Evolutionary conservation across 1,140 invertebrate species (phyloP).

Genomic region (Tetramorium alpestre): DNA sequence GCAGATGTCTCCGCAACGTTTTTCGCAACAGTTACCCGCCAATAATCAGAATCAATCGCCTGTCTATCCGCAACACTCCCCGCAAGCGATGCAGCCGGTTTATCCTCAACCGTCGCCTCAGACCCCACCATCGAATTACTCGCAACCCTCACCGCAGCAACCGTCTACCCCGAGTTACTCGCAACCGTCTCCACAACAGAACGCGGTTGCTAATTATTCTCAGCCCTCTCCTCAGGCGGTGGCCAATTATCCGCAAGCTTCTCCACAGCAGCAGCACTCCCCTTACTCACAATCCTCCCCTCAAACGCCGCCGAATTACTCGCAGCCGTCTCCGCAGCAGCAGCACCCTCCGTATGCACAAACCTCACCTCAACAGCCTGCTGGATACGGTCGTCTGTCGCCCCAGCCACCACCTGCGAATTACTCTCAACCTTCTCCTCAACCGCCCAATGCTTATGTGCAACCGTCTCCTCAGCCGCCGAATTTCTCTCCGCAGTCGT

Average conservation of each 20-base stretch:
- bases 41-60: conserved; percentile 69
- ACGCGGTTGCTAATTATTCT: conserved; percentile 71
- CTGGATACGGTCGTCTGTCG: conserved; percentile 79
- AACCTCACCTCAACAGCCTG: conserved; percentile 77
- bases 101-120: conserved; percentile 77
- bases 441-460: conserved; percentile 72
- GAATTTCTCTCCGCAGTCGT: conserved; percentile 74
- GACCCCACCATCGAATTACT: conserved; percentile 73
- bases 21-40: conserved; percentile 55
- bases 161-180: conserved; percentile 77
- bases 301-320: conserved; percentile 74
- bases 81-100: conserved; percentile 75
- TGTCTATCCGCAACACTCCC: conserved; percentile 80
- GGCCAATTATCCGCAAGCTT: conserved; percentile 71
- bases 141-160: conserved; percentile 77
- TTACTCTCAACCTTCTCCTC: conserved; percentile 78
- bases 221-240: conserved; percentile 74
- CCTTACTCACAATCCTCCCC: conserved; percentile 80
- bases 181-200: conserved; percentile 77
- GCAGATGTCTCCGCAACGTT: conserved; percentile 67
- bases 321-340: conserved; percentile 76
- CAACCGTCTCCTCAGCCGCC: conserved; percentile 77
- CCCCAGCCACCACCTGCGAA: conserved; percentile 75
- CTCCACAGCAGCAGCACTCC: conserved; percentile 77
- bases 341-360: conserved; percentile 78